Evolutionary conservation across 2,888 invertebrate species (phyloP), one percentile per base, ranked within the genome.

Genomic region (Electrophaes corylata): DNA sequence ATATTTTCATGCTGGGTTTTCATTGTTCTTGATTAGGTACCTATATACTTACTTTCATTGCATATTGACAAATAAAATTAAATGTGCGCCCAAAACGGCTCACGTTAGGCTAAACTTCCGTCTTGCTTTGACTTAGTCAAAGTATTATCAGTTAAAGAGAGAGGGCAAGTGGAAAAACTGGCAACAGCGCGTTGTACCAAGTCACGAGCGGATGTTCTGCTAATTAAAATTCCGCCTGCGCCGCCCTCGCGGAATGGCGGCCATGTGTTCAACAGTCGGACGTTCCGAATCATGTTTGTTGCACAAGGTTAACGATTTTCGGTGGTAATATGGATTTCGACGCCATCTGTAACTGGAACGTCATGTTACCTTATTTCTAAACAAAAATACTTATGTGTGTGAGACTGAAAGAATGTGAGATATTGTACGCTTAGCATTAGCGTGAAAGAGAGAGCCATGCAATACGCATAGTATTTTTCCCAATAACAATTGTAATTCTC

Each of bases 191-290:
- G 79, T 83, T 79, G 75, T 74, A 79, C 76, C 80, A 75, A 87
- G 85, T 86, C 85, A 87, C 84, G 90, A 91, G 89, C 91, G 91
- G 91, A 91, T 91, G 90, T 91, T 91, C 91, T 90, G 89, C 89
- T 91, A 91, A 91, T 91, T 91, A 91, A 91, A 91, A 91, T 91
- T 91, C 91, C 90, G 91, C 90, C 91, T 89, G 90, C 84, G 88
- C 89, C 91, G 88, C 91, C 91, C 91, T 91, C 91, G 89, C 91
- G 89, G 90, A 90, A 90, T 91, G 89, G 90, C 86, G 85, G 91
- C 91, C 91, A 91, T 91, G 91, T 91, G 91, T 89, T 88, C 82
- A 78, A 82, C 84, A 79, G 81, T 87, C 84, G 86, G 86, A 84
- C 88, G 89, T 86, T 86, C 85, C 88, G 86, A 86, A 80, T 86